Percentiles rank a stretch among this genome's conserved stretches.
These are phyloP conservation scores for Cheiracanthium punctorium DNA, from an alignment of 2,888 invertebrate genomes.

Conservation along the genomic window DNA sequence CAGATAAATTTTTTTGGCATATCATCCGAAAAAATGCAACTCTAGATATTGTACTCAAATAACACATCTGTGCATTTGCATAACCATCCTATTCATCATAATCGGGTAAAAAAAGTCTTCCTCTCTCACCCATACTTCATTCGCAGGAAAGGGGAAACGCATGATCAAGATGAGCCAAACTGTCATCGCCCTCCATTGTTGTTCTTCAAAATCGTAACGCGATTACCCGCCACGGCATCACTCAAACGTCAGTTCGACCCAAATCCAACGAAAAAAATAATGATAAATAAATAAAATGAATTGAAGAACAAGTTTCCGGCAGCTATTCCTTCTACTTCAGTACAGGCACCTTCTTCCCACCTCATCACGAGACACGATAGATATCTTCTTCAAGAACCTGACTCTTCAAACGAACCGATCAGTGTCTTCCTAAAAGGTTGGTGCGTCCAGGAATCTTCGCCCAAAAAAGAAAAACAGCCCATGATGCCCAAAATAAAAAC, in stretches of 20 bases:
- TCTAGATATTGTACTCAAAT: too few species aligned
- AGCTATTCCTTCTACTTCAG: background rate
- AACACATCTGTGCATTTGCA: too few species aligned
- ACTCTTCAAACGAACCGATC: background rate
- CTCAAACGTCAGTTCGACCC: background rate
- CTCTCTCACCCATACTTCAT: background rate
- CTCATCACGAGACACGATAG: background rate
- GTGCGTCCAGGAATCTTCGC: background rate
- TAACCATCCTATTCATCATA: background rate
- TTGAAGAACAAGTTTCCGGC: slow-evolving; percentile 5
- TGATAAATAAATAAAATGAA: too few species aligned
- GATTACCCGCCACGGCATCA: slow-evolving; percentile 9
- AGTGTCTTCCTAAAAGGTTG: too few species aligned
- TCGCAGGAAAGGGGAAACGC: background rate
- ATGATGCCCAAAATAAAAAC: background rate
- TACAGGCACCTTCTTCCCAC: background rate
- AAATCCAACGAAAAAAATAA: too few species aligned
- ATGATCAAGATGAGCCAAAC: background rate
- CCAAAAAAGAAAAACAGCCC: too few species aligned
- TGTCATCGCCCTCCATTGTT: slow-evolving; percentile 17
- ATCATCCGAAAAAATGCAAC: too few species aligned
- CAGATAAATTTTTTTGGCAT: too few species aligned
- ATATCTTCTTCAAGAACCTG: background rate
- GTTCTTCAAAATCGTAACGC: background rate
- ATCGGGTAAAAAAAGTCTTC: background rate